A percentile compares a stretch with the other conserved stretches of the same genome.
Conservation (phyloP, 2,888 invertebrate species). For the Leucophenga maculata region DNA sequence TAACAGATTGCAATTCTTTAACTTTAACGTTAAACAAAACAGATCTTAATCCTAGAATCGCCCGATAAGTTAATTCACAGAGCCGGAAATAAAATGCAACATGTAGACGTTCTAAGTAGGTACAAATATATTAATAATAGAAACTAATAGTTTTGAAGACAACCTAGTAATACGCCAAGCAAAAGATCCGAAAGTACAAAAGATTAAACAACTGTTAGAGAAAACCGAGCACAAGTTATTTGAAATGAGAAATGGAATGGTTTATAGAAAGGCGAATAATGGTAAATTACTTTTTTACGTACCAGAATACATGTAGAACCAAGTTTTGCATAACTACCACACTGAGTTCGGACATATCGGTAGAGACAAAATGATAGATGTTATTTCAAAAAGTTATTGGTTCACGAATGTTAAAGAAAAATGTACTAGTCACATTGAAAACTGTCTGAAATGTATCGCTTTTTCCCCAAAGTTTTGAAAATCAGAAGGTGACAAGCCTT, state of each 20-base stretch:
- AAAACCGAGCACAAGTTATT: slow-evolving; percentile 29
- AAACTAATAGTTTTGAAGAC: slow-evolving; percentile 34
- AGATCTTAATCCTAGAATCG: background rate
- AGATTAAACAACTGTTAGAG: slow-evolving; percentile 13
- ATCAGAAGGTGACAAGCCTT: slow-evolving; percentile 24
- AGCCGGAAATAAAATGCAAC: slow-evolving; percentile 26
- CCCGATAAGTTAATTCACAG: background rate
- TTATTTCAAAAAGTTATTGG: slow-evolving; percentile 16
- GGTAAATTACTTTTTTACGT: slow-evolving; percentile 31
- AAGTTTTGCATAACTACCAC: slow-evolving; percentile 37
- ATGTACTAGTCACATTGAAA: background rate
- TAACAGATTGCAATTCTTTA: background rate
- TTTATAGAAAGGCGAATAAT: slow-evolving; percentile 34
- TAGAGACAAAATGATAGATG: slow-evolving; percentile 21
- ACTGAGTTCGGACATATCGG: slow-evolving; percentile 39
- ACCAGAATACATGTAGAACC: slow-evolving; percentile 32
- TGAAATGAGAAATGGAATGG: slow-evolving; percentile 38
- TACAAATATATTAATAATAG: slow-evolving; percentile 24
- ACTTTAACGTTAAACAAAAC: background rate
- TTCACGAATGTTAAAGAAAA: slow-evolving; percentile 14
- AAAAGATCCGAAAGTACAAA: slow-evolving; percentile 16
- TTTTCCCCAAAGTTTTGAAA: background rate
- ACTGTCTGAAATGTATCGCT: background rate
- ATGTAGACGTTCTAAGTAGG: slow-evolving; percentile 49
- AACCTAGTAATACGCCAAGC: slow-evolving; percentile 30